A percentile compares a stretch with the other conserved stretches of the same genome.
Evolutionary conservation across 2,888 invertebrate species (phyloP).

Genomic region (Pomacea canaliculata): DNA sequence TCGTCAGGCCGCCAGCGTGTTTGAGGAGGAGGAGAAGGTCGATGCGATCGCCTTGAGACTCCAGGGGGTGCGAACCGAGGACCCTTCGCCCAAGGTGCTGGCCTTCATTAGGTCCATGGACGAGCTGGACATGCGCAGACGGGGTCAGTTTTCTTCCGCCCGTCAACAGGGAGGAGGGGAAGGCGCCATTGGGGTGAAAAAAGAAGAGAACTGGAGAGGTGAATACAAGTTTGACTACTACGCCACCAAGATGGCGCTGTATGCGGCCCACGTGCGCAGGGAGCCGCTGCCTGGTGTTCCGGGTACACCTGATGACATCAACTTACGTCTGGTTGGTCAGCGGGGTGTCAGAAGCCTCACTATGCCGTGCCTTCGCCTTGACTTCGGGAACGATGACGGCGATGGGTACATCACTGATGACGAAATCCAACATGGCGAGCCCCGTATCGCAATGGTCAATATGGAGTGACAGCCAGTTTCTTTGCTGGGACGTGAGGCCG

Average conservation of each 20-base stretch:
- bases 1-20: conserved; percentile 39
- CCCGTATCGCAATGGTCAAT: neutral
- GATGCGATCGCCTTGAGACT: conserved; percentile 40
- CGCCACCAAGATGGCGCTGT: conserved; percentile 38
- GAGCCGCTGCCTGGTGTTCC: conserved; percentile 31
- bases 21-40: conserved; percentile 44
- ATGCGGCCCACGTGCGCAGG: conserved; percentile 27
- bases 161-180: no score
- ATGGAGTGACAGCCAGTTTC: neutral
- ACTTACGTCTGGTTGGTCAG: conserved; percentile 43
- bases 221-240: conserved; percentile 45
- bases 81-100: conserved; percentile 39
- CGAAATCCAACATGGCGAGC: neutral
- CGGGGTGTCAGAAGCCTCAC: conserved; percentile 47
- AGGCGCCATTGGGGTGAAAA: conserved; percentile 8
- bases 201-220: conserved; percentile 30
- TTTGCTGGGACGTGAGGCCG: no score
- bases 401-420: neutral
- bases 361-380: conserved; percentile 37
- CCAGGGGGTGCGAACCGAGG: conserved; percentile 36
- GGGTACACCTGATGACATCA: conserved; percentile 48
- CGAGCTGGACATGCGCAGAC: conserved; percentile 7
- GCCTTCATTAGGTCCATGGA: conserved; percentile 16
- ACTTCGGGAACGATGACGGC: conserved; percentile 1
- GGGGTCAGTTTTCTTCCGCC: neutral